Percentiles rank a stretch among this genome's conserved stretches.
Conservation (phyloP, 2,888 invertebrate genomes). For the Parnassius glacialis region DNA sequence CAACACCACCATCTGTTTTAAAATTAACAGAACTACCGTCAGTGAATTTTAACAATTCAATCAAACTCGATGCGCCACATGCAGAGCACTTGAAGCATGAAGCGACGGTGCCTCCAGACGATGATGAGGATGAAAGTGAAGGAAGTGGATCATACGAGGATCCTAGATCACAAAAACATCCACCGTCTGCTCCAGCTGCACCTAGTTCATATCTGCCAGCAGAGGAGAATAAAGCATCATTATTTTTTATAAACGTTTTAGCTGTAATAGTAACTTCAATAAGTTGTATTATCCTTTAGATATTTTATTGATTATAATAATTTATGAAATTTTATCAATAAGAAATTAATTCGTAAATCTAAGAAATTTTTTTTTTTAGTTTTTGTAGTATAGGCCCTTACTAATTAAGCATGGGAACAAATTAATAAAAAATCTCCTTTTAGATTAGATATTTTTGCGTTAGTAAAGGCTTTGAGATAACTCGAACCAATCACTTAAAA, state of each 20-base stretch:
- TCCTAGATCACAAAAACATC: conserved; percentile 44
- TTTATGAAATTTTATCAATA: conserved; percentile 9
- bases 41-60: conserved; percentile 12
- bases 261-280: conserved; percentile 30
- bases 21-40: conserved; percentile 11
- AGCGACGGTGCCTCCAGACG: conserved; percentile 64
- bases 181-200: conserved; percentile 63
- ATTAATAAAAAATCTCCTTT: conserved; percentile 2
- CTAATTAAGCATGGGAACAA: conserved; percentile 20
- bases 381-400: conserved; percentile 10
- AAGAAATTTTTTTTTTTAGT: not conserved
- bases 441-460: no score
- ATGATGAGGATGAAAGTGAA: conserved; percentile 70
- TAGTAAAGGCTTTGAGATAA: no score
- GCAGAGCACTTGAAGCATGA: conserved; percentile 65
- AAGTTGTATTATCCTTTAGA: conserved; percentile 24
- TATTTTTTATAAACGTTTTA: conserved; percentile 32
- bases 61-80: conserved; percentile 40
- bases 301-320: conserved; percentile 1
- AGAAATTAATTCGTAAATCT: conserved; percentile 1
- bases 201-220: conserved; percentile 69
- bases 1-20: conserved; percentile 32
- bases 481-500: no score
- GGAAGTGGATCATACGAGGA: conserved; percentile 67
- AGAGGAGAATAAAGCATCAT: conserved; percentile 52